These are phyloP conservation scores for Cynocephalus volans DNA, from an alignment of 2,113 vertebrate genomes.

Conservation along the genomic window DNA sequence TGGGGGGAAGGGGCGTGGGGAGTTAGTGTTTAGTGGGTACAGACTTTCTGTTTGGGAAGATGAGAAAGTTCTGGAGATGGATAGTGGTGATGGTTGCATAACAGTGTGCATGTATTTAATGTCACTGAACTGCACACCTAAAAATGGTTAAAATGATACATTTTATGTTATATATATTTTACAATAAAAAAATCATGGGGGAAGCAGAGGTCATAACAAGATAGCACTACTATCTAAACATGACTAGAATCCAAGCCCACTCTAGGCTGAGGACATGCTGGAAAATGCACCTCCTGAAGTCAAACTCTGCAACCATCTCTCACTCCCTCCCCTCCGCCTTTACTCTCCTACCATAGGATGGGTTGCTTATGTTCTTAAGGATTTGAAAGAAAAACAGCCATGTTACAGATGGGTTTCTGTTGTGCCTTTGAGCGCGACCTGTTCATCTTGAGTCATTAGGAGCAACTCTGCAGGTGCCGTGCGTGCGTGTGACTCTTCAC, in stretches of 20 bases:
- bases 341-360: not conserved
- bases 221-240: conserved; percentile 14
- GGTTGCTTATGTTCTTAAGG: conserved; percentile 67
- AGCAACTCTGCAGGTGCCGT: not conserved
- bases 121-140: not conserved
- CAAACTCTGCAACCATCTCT: conserved; percentile 39
- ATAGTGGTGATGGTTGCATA: not conserved
- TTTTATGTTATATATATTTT: conserved; percentile 35
- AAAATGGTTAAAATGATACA: not conserved
- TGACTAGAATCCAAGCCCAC: not conserved
- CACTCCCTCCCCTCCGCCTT: not conserved
- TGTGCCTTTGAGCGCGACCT: conserved; percentile 67
- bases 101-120: not conserved
- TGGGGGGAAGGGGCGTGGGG: not conserved
- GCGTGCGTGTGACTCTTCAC: not conserved
- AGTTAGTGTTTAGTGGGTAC: not conserved
- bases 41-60: not conserved
- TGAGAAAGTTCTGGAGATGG: conserved; percentile 6
- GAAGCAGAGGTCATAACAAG: conserved; percentile 12
- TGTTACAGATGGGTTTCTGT: conserved; percentile 81
- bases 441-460: conserved; percentile 76
- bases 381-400: conserved; percentile 77
- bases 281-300: not conserved
- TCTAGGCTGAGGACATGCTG: not conserved
- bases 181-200: not conserved